Evolutionary conservation across 1,140 invertebrate genomes (phyloP).

Genomic region (Plutomurus gul): DNA sequence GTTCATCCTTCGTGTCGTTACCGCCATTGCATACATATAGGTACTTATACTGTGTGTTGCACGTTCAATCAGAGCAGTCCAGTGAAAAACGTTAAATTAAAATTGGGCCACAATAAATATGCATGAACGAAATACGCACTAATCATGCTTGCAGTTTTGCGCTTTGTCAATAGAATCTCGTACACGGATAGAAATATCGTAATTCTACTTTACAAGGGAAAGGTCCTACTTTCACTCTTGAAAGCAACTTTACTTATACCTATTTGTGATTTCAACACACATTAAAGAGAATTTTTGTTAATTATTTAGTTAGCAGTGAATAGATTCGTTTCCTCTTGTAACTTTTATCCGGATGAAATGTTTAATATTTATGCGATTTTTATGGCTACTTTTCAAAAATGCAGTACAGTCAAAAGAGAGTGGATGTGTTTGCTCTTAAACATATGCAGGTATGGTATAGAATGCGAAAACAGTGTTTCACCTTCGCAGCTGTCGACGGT

Average conservation of each 20-base stretch:
- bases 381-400: too few species aligned
- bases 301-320: background rate
- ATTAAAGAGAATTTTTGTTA: background rate
- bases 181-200: too few species aligned
- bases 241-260: background rate
- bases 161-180: too few species aligned
- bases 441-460: background rate
- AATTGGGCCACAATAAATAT: slow-evolving; percentile 12
- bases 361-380: background rate
- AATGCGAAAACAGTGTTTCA: background rate
- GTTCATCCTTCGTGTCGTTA: background rate
- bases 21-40: background rate
- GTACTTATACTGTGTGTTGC: background rate
- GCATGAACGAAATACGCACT: background rate
- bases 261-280: background rate
- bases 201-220: too few species aligned
- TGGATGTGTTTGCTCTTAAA: background rate
- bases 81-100: slow-evolving; percentile 37
- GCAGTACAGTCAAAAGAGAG: too few species aligned
- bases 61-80: slow-evolving; percentile 30
- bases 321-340: too few species aligned
- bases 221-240: background rate
- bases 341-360: background rate
- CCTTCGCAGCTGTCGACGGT: slow-evolving; percentile 2
- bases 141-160: too few species aligned